phyloP scores from a whole-genome alignment of 1,140 invertebrate species.

The Cyphomyrmex costatus region DNA sequence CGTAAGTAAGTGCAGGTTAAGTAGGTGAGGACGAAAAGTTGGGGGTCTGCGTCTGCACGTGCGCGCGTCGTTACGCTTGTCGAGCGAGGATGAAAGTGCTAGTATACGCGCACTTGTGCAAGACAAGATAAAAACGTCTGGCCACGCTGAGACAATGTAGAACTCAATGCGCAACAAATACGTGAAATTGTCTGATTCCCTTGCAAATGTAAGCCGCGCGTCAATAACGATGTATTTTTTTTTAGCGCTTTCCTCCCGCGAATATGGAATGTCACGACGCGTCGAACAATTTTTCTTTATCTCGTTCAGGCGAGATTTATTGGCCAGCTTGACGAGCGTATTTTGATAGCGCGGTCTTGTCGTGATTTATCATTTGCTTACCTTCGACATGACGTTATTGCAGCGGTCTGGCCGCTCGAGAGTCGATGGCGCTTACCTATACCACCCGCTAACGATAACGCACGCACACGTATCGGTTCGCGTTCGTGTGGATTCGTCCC shows the following conservation, averaged over 20 bases:
- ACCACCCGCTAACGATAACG: constrained; percentile 37
- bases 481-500: background rate
- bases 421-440: constrained; percentile 45
- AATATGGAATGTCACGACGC: constrained; percentile 31
- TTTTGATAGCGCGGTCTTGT: constrained; percentile 57
- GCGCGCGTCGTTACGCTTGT: constrained; percentile 29
- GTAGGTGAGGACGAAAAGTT: constrained; percentile 69
- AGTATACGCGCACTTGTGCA: background rate
- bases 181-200: background rate
- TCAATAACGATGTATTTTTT: background rate
- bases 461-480: constrained; percentile 31
- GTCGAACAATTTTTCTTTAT: constrained; percentile 19
- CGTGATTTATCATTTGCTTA: constrained; percentile 73
- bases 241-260: background rate
- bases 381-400: constrained; percentile 73
- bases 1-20: constrained; percentile 69
- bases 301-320: constrained; percentile 67
- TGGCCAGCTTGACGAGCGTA: constrained; percentile 45
- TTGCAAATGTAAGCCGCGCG: background rate
- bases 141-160: background rate
- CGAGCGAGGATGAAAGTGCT: constrained; percentile 41
- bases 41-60: constrained; percentile 20
- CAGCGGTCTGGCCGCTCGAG: constrained; percentile 22
- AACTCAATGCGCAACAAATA: background rate
- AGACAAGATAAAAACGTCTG: constrained; percentile 5